Percentiles rank a stretch among this genome's conserved stretches.
phyloP scores from a whole-genome alignment of 2,113 vertebrate genomes.

The Corythaixoides concolor region DNA sequence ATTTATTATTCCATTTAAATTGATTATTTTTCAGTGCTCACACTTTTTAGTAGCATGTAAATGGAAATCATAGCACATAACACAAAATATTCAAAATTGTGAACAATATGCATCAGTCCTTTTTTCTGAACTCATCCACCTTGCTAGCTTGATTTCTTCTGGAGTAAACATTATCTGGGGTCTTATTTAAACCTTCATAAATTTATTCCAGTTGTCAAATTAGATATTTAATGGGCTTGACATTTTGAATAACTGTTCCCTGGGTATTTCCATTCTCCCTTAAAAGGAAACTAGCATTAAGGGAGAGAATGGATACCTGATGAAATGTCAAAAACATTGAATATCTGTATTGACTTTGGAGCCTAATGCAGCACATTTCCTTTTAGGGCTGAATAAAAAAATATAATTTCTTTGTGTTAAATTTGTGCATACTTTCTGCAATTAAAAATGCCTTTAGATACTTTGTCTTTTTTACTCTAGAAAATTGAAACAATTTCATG shows the following conservation, averaged over 20 bases:
- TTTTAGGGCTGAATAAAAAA: not conserved
- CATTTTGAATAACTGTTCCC: slow-evolving; percentile 28
- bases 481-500: not conserved
- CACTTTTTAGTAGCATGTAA: not conserved
- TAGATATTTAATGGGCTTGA: slow-evolving; percentile 18
- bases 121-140: not conserved
- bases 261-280: slow-evolving; percentile 1
- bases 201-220: slow-evolving; percentile 16
- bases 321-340: slow-evolving; percentile 9
- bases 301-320: not conserved
- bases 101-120: not conserved
- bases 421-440: not conserved
- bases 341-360: not conserved
- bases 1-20: not conserved
- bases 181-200: not conserved
- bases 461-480: not conserved
- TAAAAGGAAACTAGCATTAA: slow-evolving; percentile 1
- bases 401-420: not conserved
- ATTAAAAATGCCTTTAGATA: not conserved
- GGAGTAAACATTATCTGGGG: not conserved
- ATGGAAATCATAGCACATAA: not conserved
- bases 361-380: not conserved
- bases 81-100: not conserved
- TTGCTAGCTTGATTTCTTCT: not conserved
- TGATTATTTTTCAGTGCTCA: not conserved